Evolutionary conservation across 2,888 invertebrate species (phyloP), one percentile per base, ranked within the genome.

Genomic region (Volucella bombylans): DNA sequence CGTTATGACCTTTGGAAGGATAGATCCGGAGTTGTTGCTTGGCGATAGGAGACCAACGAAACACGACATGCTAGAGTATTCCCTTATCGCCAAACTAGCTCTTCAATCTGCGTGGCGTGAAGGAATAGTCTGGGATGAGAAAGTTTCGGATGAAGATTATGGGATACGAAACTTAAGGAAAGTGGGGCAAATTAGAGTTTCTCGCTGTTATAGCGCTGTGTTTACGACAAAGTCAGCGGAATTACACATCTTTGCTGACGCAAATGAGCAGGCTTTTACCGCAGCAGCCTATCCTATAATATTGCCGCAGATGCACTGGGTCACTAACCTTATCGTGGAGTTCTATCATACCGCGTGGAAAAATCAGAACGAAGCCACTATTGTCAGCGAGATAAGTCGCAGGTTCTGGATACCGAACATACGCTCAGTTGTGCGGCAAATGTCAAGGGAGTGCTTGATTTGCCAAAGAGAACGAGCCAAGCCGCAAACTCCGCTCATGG

Each of bases 221-320:
- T 68, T 82, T 41, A 50, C 39, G 55, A 39, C 47, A 11, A 41
- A 6, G 18, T 23, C 67, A 14, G 69, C 74, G 10, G 73, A 86
- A 15, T 12, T 86, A 18, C 86, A 81, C 50, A 47, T 85, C 0
- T 86, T 87, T 54, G 78, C 78, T 3, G 86, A 76, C 38, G 86
- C 82, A 3, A 86, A 74, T 31, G 82, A 82, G 23, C 18, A 69
- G 10, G 88, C 88, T 1, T 80, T 61, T 43, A 73, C 86, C 0
- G 79, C 86, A 38, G 87, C 78, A 2, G 81, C 62, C 1, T 86
- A 82, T 23, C n/a, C n/a, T n/a, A n/a, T n/a, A n/a, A n/a, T n/a
- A n/a, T n/a, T n/a, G n/a, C n/a, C n/a, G n/a, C n/a, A n/a, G n/a
- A n/a, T n/a, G n/a, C n/a, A n/a, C n/a, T n/a, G n/a, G n/a, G n/a